Conservation (phyloP, 2,888 invertebrate species). For the Drosophila kambysellisi region DNA sequence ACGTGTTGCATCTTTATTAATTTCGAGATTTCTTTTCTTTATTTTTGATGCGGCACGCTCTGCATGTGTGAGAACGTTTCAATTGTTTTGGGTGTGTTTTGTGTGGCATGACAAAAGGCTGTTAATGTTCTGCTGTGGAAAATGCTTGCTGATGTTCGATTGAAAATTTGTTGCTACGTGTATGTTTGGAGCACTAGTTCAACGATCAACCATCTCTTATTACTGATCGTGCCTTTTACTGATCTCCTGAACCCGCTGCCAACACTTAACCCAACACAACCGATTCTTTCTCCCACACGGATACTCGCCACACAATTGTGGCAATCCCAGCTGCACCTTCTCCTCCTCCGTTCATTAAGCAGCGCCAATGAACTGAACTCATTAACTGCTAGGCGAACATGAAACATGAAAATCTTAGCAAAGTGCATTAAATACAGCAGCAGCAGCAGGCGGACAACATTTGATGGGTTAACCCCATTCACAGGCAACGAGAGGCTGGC, state of each 20-base stretch:
- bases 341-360: slow-evolving; percentile 20
- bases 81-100: slow-evolving; percentile 34
- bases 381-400: slow-evolving; percentile 22
- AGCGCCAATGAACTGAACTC: slow-evolving; percentile 29
- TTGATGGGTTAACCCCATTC: slow-evolving; percentile 64
- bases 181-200: background rate
- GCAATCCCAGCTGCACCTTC: slow-evolving; percentile 21
- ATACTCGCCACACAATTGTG: background rate
- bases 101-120: slow-evolving; percentile 12
- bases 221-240: slow-evolving; percentile 6
- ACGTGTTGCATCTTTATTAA: slow-evolving; percentile 54
- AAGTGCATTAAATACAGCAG: slow-evolving; percentile 19
- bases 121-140: slow-evolving; percentile 9
- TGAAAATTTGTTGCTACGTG: background rate
- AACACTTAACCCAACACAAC: background rate
- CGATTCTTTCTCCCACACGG: slow-evolving; percentile 5
- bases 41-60: slow-evolving; percentile 30
- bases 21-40: slow-evolving; percentile 27
- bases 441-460: background rate
- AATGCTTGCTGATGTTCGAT: background rate
- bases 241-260: background rate
- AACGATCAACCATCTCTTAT: slow-evolving; percentile 4
- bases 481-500: slow-evolving; percentile 40
- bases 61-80: slow-evolving; percentile 18
- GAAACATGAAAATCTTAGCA: slow-evolving; percentile 21